Conservation (phyloP, 2,113 vertebrate genomes). For the Alligator mississippiensis region DNA sequence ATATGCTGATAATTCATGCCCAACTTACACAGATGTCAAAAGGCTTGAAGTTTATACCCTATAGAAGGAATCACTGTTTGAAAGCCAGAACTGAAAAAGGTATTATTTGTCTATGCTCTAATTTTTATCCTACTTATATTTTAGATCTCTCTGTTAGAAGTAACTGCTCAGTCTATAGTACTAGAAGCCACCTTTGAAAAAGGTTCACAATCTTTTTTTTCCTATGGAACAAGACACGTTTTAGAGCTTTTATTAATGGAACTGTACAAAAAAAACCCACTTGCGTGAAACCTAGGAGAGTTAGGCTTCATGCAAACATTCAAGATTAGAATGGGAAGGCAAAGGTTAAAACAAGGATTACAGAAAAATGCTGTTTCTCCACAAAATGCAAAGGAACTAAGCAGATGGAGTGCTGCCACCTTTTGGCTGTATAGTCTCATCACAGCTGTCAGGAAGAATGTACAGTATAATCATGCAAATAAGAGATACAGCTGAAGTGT, state of each 20-base stretch:
- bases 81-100: neutral
- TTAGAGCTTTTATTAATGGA: no score
- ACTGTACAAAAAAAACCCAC: no score
- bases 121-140: neutral
- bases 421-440: neutral
- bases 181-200: neutral
- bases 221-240: no score
- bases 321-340: neutral
- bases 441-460: neutral
- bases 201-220: neutral
- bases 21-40: neutral
- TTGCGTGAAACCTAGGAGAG: neutral
- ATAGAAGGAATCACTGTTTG: neutral
- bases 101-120: neutral
- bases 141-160: neutral
- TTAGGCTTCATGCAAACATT: neutral
- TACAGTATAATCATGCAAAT: neutral
- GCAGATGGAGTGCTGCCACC: conserved; percentile 20
- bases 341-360: neutral
- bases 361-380: neutral
- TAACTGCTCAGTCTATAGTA: neutral
- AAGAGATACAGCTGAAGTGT: neutral
- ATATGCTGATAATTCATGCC: neutral
- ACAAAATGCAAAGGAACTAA: neutral
- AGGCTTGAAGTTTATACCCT: neutral